phyloP scores from a whole-genome alignment of 2,113 vertebrate genomes.

The Vulpes ferrilata region DNA sequence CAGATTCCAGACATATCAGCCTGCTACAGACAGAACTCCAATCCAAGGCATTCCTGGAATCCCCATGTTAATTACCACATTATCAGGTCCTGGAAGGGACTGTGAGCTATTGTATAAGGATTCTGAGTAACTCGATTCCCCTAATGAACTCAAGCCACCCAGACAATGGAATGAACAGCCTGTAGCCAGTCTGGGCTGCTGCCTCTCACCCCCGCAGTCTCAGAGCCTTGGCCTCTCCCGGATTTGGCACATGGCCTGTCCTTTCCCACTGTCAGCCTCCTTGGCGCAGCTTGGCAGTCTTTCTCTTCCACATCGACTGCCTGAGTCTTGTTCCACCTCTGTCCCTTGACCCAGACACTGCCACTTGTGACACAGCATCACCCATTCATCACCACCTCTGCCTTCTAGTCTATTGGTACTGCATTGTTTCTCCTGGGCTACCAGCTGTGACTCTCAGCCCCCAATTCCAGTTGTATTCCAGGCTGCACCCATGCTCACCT shows the following conservation, averaged over 20 bases:
- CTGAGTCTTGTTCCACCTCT: not conserved
- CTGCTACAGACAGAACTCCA: slow-evolving; percentile 67
- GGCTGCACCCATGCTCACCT: not conserved
- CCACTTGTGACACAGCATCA: not conserved
- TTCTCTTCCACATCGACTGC: not conserved
- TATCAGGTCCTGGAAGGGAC: slow-evolving; percentile 77
- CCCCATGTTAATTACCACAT: slow-evolving; percentile 74
- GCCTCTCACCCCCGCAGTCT: slow-evolving; percentile 65
- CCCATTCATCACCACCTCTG: not conserved
- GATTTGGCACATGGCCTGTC: slow-evolving; percentile 51
- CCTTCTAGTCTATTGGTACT: not conserved
- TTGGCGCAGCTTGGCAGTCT: not conserved
- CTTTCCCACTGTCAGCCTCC: slow-evolving; percentile 51
- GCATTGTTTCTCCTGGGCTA: not conserved
- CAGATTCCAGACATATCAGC: slow-evolving; percentile 74
- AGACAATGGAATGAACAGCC: slow-evolving; percentile 76
- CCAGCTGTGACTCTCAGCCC: too few relatives aligned
- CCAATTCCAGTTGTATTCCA: not conserved
- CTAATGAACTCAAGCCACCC: slow-evolving; percentile 73
- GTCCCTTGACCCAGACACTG: not conserved
- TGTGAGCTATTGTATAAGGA: slow-evolving; percentile 68
- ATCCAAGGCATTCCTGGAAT: slow-evolving; percentile 80
- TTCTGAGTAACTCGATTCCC: slow-evolving; percentile 76
- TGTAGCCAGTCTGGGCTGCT: slow-evolving; percentile 68
- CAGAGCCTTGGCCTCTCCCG: slow-evolving; percentile 28